phyloP scores from a whole-genome alignment of 2,113 vertebrate species.

The Poicephalus gulielmi region DNA sequence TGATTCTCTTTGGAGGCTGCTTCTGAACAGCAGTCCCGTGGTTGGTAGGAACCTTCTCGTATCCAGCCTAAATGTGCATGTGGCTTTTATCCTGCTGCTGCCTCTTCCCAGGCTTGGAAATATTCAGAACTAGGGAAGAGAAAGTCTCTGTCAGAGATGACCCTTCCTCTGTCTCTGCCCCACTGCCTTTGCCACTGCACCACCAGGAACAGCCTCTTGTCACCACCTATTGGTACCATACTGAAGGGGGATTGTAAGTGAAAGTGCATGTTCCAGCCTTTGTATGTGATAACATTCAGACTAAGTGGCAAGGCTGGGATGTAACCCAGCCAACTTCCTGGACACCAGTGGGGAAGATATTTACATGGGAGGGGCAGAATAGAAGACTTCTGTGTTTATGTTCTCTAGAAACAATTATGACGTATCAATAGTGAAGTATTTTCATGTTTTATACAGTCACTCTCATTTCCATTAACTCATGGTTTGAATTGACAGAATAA shows the following conservation, averaged over 20 bases:
- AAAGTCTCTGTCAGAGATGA: background rate
- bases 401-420: background rate
- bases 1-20: background rate
- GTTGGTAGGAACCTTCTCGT: background rate
- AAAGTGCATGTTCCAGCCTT: background rate
- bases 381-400: background rate
- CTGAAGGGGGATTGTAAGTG: background rate
- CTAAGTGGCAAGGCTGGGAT: background rate
- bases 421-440: background rate
- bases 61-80: background rate
- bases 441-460: background rate
- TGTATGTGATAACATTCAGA: background rate
- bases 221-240: background rate
- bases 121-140: background rate
- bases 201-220: background rate
- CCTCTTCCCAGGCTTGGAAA: background rate
- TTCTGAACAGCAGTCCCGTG: background rate
- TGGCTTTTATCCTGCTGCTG: background rate
- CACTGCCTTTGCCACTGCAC: background rate
- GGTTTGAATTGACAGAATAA: background rate
- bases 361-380: background rate
- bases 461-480: background rate
- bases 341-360: rapidly evolving
- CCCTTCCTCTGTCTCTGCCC: background rate
- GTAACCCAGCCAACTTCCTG: background rate